phyloP scores from a whole-genome alignment of 1,140 invertebrate genomes.

The Pseudoatta argentina region DNA sequence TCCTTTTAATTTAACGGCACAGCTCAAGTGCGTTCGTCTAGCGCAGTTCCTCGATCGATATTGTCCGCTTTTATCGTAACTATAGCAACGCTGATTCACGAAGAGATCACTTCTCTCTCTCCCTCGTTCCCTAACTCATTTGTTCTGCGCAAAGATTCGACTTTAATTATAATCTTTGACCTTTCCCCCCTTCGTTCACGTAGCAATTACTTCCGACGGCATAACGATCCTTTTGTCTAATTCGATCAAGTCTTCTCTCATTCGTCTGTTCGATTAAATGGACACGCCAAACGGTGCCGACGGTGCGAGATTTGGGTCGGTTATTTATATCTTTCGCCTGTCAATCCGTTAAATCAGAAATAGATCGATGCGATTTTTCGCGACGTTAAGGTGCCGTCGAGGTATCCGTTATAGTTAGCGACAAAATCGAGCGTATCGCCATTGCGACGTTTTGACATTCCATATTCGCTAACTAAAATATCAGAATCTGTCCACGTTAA shows the following conservation, averaged over 20 bases:
- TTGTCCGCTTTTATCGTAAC: slow-evolving; percentile 81
- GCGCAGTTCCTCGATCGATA: slow-evolving; percentile 79
- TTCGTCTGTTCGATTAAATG: slow-evolving; percentile 28
- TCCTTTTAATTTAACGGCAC: slow-evolving; percentile 67
- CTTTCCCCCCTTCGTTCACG: background rate
- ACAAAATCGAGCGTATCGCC: slow-evolving; percentile 41
- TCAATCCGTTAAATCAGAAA: slow-evolving; percentile 50
- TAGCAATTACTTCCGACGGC: slow-evolving; percentile 36
- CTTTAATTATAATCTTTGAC: slow-evolving; percentile 79
- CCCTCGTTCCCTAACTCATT: slow-evolving; percentile 63
- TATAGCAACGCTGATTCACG: slow-evolving; percentile 81
- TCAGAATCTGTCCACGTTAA: slow-evolving; percentile 43
- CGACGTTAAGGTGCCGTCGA: slow-evolving; percentile 46
- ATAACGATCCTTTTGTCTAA: slow-evolving; percentile 69
- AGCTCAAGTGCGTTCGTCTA: slow-evolving; percentile 75
- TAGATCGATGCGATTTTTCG: slow-evolving; percentile 50
- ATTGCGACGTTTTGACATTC: slow-evolving; percentile 27
- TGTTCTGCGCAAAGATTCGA: slow-evolving; percentile 78
- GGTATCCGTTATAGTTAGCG: slow-evolving; percentile 51
- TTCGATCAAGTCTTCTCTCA: slow-evolving; percentile 54
- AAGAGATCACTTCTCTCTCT: slow-evolving; percentile 66
- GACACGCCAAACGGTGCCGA: slow-evolving; percentile 25
- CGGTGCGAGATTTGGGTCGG: slow-evolving; percentile 34
- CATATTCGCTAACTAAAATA: slow-evolving; percentile 49
- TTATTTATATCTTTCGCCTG: slow-evolving; percentile 50